Percentiles rank a stretch among this genome's conserved stretches.
These are phyloP conservation scores for Microhierax caerulescens DNA, from an alignment of 2,797 vertebrate species.

Conservation along the genomic window DNA sequence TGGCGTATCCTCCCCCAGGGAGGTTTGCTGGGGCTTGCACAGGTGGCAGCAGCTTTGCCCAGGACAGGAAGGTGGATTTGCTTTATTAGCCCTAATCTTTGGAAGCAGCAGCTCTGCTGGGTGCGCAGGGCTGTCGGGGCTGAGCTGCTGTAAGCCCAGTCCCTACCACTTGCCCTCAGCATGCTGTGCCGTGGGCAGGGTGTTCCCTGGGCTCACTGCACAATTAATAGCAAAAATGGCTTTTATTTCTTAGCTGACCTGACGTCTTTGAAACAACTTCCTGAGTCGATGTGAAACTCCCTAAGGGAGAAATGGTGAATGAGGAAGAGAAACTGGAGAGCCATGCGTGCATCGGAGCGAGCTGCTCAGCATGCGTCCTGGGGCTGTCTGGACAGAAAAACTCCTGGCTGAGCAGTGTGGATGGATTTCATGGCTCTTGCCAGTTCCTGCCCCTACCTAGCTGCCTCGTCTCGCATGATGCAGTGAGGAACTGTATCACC, in stretches of 20 bases:
- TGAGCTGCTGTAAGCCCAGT: neutral
- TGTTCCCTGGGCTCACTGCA: fast-evolving
- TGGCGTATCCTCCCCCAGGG: fast-evolving
- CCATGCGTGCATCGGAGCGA: fast-evolving
- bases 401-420: fast-evolving
- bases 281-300: neutral
- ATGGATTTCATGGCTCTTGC: neutral
- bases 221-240: neutral
- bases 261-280: neutral
- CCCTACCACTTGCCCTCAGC: fast-evolving
- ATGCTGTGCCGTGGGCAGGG: neutral
- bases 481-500: fast-evolving
- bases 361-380: fast-evolving
- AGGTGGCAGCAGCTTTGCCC: neutral
- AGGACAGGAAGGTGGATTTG: neutral
- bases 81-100: neutral
- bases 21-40: neutral
- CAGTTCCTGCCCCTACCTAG: neutral
- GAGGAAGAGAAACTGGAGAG: neutral
- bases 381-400: neutral
- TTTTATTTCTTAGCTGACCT: neutral
- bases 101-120: neutral
- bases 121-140: fast-evolving
- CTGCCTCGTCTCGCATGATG: too few species aligned
- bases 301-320: neutral